Conservation (phyloP, 2,888 invertebrate species). For the Pachycephus smyrnensis region DNA sequence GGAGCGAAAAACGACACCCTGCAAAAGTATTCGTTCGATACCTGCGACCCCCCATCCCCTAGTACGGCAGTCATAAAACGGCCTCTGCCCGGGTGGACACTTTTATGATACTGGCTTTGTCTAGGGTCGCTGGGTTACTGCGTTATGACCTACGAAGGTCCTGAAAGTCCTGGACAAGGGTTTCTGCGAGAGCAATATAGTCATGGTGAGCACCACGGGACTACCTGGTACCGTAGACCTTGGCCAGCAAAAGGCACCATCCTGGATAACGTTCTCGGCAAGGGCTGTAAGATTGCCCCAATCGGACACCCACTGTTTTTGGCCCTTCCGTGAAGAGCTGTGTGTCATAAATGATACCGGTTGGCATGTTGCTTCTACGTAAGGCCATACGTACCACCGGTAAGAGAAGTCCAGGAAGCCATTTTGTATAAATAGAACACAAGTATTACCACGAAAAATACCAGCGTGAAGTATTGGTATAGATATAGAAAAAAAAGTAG, state of each 20-base stretch:
- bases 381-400: neutral
- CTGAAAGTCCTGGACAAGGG: constrained; percentile 12
- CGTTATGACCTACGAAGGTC: constrained; percentile 24
- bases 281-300: constrained; percentile 34
- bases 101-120: constrained; percentile 59
- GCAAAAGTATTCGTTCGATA: constrained; percentile 5
- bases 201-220: constrained; percentile 28
- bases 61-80: constrained; percentile 51
- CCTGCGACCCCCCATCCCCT: constrained; percentile 15
- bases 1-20: constrained; percentile 22
- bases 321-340: constrained; percentile 33
- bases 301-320: constrained; percentile 43
- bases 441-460: neutral
- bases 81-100: constrained; percentile 50
- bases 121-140: constrained; percentile 35
- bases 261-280: neutral
- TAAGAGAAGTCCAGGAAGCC: neutral
- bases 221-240: constrained; percentile 4
- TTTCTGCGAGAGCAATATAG: constrained; percentile 8
- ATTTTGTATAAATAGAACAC: neutral
- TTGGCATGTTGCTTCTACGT: neutral
- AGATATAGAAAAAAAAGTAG: neutral
- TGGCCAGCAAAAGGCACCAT: neutral
- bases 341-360: constrained; percentile 34
- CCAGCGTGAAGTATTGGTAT: neutral